Percentiles rank a stretch among this genome's conserved stretches.
Evolutionary conservation across 1,140 invertebrate species (phyloP).

Genomic region (Camponotus vicinus): DNA sequence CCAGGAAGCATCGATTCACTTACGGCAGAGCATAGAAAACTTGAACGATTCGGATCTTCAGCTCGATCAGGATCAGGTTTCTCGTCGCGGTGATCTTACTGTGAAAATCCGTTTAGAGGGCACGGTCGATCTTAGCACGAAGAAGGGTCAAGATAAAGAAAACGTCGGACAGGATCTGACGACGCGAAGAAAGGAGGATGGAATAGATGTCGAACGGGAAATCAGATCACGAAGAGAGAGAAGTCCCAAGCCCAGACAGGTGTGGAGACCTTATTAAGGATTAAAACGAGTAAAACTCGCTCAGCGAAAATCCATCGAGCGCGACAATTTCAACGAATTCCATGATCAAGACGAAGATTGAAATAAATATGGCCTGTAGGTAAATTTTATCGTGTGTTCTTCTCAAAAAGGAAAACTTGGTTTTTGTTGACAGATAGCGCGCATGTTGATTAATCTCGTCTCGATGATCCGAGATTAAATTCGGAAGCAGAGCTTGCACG

Average conservation of each 20-base stretch:
- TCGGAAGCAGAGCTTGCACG: conserved; percentile 17
- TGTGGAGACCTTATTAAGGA: conserved; percentile 84
- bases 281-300: not conserved
- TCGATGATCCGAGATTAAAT: conserved; percentile 23
- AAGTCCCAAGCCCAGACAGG: conserved; percentile 84
- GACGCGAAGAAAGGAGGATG: conserved; percentile 81
- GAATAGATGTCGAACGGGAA: conserved; percentile 76
- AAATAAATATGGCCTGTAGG: conserved; percentile 8
- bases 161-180: conserved; percentile 84
- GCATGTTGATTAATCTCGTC: conserved; percentile 29
- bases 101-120: conserved; percentile 83
- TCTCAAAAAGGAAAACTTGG: not conserved
- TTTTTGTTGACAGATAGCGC: not conserved
- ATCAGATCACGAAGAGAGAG: conserved; percentile 80
- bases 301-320: not conserved
- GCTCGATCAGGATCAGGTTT: conserved; percentile 70
- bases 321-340: conserved; percentile 15
- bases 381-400: conserved; percentile 19
- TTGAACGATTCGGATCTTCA: conserved; percentile 79
- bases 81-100: conserved; percentile 73
- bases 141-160: conserved; percentile 82
- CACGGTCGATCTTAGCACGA: conserved; percentile 83
- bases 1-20: conserved; percentile 74
- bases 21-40: conserved; percentile 82
- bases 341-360: not conserved